A percentile compares a stretch with the other conserved stretches of the same genome.
These are phyloP conservation scores for Cossypha heuglini DNA, from an alignment of 2,797 vertebrate species.

Conservation along the genomic window DNA sequence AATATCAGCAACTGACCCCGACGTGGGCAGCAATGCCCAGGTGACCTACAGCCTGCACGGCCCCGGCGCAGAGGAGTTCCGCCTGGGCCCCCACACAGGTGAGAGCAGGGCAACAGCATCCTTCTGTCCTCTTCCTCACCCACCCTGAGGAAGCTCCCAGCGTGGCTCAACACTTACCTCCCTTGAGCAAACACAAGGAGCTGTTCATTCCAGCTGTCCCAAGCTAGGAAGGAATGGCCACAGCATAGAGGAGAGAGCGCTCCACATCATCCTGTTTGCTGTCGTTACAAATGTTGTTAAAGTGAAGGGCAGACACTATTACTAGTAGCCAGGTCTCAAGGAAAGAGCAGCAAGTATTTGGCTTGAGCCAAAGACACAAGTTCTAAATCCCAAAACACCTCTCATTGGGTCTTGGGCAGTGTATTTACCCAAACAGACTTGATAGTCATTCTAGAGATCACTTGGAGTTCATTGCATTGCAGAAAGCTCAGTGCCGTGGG, in stretches of 20 bases:
- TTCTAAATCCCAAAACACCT: neutral
- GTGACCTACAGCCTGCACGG: slow-evolving; percentile 91
- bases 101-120: neutral
- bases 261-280: neutral
- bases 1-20: slow-evolving; percentile 87
- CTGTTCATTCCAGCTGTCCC: neutral
- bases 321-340: neutral
- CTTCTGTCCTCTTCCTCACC: neutral
- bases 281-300: neutral
- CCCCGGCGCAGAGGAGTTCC: slow-evolving; percentile 87
- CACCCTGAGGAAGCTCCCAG: accelerated
- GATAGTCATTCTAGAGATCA: neutral
- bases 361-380: neutral
- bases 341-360: neutral
- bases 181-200: neutral
- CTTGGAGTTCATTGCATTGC: neutral
- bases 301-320: neutral
- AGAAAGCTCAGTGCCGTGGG: neutral
- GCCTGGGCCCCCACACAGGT: slow-evolving; percentile 89
- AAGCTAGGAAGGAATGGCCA: neutral
- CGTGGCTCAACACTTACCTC: neutral
- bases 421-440: neutral
- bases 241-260: neutral
- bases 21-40: slow-evolving; percentile 89
- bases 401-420: accelerated